These are phyloP conservation scores for Anadara kagoshimensis DNA, from an alignment of 1,140 invertebrate genomes.

Conservation along the genomic window DNA sequence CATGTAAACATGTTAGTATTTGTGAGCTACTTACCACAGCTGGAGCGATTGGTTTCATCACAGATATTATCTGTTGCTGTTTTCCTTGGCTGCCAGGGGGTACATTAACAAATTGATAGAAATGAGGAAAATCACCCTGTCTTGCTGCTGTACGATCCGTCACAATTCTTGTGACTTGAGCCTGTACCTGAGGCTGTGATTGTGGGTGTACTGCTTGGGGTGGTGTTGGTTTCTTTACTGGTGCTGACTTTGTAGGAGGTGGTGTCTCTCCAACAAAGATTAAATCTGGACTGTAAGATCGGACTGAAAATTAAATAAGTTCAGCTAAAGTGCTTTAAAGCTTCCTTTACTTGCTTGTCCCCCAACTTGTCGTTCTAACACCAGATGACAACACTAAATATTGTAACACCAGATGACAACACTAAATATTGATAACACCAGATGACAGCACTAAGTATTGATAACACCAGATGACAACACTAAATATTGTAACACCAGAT, in stretches of 20 bases:
- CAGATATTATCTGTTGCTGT: slow-evolving; percentile 4
- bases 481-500: too few relatives aligned
- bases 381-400: too few relatives aligned
- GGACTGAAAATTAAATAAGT: not conserved
- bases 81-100: not conserved
- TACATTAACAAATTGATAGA: slow-evolving; percentile 7
- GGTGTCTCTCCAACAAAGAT: slow-evolving; percentile 57
- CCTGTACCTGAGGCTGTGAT: not conserved
- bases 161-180: not conserved
- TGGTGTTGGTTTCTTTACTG: slow-evolving; percentile 23
- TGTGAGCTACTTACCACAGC: slow-evolving; percentile 6
- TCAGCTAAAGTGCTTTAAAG: too few relatives aligned
- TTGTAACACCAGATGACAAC: too few relatives aligned
- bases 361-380: too few relatives aligned
- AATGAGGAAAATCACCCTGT: not conserved
- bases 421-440: too few relatives aligned
- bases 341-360: too few relatives aligned
- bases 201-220: slow-evolving; percentile 5
- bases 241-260: slow-evolving; percentile 22
- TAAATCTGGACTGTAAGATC: slow-evolving; percentile 47
- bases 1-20: too few relatives aligned
- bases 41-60: not conserved
- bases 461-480: too few relatives aligned
- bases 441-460: too few relatives aligned
- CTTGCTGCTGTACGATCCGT: not conserved